Evolutionary conservation across 2,888 invertebrate genomes (phyloP).

Genomic region (Harpalus rufipes): DNA sequence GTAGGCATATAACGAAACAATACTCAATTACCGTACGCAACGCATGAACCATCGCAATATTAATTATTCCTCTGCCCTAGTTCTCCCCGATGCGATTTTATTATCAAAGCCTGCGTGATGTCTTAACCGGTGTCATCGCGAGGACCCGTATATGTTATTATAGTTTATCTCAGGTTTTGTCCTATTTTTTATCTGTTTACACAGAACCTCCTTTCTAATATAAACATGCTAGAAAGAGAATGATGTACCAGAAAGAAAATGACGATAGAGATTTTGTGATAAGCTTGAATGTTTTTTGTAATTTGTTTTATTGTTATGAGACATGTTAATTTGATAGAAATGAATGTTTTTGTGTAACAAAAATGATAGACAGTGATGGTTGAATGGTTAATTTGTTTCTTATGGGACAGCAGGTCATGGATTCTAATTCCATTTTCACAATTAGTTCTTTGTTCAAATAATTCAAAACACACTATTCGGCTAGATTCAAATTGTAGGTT

Average conservation of each 20-base stretch:
- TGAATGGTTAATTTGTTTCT: background rate
- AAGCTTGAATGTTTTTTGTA: background rate
- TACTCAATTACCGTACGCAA: slow-evolving; percentile 38
- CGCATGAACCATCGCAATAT: slow-evolving; percentile 6
- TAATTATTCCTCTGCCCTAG: slow-evolving; percentile 27
- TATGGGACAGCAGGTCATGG: too few species aligned
- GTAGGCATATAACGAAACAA: slow-evolving; percentile 14
- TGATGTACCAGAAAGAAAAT: background rate
- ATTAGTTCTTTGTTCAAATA: too few species aligned
- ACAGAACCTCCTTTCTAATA: background rate
- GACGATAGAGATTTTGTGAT: background rate
- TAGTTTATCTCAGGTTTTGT: background rate
- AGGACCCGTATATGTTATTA: slow-evolving; percentile 27
- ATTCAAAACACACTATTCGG: too few species aligned
- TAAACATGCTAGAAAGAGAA: background rate
- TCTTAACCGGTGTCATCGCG: slow-evolving; percentile 21
- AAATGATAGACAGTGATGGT: background rate
- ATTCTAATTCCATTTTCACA: too few species aligned
- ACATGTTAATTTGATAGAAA: background rate
- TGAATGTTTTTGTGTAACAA: background rate
- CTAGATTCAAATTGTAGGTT: too few species aligned
- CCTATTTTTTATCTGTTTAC: background rate
- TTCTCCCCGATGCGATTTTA: slow-evolving; percentile 30
- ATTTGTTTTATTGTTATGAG: background rate
- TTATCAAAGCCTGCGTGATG: slow-evolving; percentile 27